Conservation (phyloP, 2,888 invertebrate species). For the Amphimallon solstitiale region DNA sequence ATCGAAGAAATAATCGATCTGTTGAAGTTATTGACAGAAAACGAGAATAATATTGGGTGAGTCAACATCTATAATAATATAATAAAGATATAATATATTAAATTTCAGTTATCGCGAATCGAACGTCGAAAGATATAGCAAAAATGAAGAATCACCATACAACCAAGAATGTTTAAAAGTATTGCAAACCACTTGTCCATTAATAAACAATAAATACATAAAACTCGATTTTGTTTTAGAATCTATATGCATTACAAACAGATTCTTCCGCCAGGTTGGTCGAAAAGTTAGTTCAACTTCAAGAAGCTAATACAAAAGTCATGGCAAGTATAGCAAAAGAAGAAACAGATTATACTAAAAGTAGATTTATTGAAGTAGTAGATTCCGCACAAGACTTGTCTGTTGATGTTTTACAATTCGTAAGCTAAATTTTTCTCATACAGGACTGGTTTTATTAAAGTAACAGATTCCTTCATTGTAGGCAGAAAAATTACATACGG, state of each 20-base stretch:
- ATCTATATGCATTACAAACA: conserved; percentile 57
- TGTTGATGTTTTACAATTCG: conserved; percentile 59
- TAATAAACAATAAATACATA: conserved; percentile 13
- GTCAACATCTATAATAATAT: conserved; percentile 28
- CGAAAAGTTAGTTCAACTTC: conserved; percentile 60
- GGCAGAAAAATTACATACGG: conserved; percentile 54
- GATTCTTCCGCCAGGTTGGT: conserved; percentile 59
- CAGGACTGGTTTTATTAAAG: background rate
- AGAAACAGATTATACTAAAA: conserved; percentile 49
- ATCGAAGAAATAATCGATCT: conserved; percentile 64
- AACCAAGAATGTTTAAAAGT: conserved; percentile 33
- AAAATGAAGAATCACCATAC: conserved; percentile 1
- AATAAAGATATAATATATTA: background rate
- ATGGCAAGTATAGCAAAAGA: conserved; percentile 51
- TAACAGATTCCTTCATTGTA: conserved; percentile 39
- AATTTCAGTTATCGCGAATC: conserved; percentile 33
- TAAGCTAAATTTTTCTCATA: conserved; percentile 43
- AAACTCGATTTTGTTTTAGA: conserved; percentile 33
- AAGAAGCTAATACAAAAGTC: conserved; percentile 59
- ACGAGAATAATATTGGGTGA: conserved; percentile 60
- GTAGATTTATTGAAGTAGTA: conserved; percentile 53
- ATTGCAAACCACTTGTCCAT: conserved; percentile 11
- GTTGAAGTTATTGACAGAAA: conserved; percentile 61
- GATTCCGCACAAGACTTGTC: conserved; percentile 61
- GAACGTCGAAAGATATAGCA: background rate